A percentile compares a stretch with the other conserved stretches of the same genome.
phyloP scores from a whole-genome alignment of 2,113 vertebrate genomes.

The Paracanthobrama guichenoti region DNA sequence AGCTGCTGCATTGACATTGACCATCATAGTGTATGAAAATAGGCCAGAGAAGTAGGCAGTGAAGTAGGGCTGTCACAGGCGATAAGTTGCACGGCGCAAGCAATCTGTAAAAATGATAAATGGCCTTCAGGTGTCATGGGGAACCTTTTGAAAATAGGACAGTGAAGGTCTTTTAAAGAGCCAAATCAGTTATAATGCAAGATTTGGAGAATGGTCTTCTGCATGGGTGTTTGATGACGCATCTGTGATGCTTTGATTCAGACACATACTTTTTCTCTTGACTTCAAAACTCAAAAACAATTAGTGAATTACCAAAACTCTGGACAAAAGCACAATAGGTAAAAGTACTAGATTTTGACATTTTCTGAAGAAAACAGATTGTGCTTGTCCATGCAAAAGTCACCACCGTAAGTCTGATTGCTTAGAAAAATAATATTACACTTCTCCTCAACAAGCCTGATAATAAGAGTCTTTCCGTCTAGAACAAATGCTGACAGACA shows the following conservation, averaged over 20 bases:
- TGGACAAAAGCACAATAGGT: background rate
- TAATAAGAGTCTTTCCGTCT: background rate
- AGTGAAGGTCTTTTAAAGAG: constrained; percentile 61
- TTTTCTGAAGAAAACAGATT: background rate
- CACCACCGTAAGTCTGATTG: background rate
- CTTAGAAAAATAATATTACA: constrained; percentile 1
- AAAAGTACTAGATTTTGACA: background rate
- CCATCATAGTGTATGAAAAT: constrained; percentile 66
- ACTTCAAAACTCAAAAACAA: background rate
- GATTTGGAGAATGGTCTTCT: background rate
- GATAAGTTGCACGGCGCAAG: constrained; percentile 42
- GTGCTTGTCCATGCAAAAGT: background rate
- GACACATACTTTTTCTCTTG: background rate
- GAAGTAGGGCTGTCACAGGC: constrained; percentile 69
- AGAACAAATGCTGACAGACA: background rate
- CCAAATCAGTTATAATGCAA: constrained; percentile 9
- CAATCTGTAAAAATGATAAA: constrained; percentile 73
- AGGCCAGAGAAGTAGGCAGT: constrained; percentile 67
- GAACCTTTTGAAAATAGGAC: constrained; percentile 71
- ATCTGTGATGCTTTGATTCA: background rate
- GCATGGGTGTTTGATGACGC: background rate
- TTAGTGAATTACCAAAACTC: background rate
- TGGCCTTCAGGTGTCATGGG: constrained; percentile 72
- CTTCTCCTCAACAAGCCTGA: background rate
- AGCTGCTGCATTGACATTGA: constrained; percentile 68